Conservation (phyloP, 2,113 vertebrate species). For the Aepyceros melampus region DNA sequence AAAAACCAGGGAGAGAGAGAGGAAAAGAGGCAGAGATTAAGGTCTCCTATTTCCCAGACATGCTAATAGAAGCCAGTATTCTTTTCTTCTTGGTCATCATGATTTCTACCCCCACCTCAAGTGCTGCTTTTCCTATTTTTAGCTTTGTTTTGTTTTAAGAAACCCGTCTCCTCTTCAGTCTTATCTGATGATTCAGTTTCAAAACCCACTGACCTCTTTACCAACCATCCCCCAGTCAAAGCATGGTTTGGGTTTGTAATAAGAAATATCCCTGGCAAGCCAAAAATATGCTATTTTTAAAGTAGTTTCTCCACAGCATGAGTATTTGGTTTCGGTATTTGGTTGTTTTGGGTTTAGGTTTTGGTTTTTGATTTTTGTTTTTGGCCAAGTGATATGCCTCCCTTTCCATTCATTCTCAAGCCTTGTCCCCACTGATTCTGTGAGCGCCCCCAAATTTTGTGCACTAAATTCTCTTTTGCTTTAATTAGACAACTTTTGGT, state of each 20-base stretch:
- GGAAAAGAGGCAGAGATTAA: no score
- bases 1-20: background rate
- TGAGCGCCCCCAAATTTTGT: background rate
- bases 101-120: background rate
- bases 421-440: background rate
- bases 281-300: background rate
- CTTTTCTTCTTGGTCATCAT: background rate
- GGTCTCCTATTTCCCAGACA: background rate
- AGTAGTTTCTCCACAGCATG: slow-evolving; percentile 3
- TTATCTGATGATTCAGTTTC: background rate
- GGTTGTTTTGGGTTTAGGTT: background rate
- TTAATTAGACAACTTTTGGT: background rate
- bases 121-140: background rate
- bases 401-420: background rate
- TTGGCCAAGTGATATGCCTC: background rate
- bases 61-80: background rate
- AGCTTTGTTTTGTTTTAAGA: background rate
- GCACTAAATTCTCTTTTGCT: background rate
- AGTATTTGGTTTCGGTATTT: background rate
- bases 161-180: background rate
- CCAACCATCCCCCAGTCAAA: background rate
- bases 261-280: background rate
- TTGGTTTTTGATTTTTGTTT: background rate
- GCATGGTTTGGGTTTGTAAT: background rate
- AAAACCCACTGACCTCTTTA: background rate